Base-by-base conservation (phyloP, 2,888 invertebrate species). In the Sminthurides aquaticus region DNA sequence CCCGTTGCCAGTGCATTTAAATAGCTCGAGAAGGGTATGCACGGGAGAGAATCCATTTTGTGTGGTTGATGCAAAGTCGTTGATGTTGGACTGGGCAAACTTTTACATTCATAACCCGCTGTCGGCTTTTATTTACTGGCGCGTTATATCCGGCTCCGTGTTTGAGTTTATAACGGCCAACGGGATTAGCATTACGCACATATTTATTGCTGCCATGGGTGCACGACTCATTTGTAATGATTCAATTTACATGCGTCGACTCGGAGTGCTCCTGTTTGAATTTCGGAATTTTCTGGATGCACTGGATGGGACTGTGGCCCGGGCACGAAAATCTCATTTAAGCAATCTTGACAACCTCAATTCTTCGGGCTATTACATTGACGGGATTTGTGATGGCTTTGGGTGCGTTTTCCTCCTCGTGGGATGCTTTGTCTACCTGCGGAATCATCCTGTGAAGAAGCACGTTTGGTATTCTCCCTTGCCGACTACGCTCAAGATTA, bases 261-360 rank as follows among this genome's bases (percentile, higher is more conserved):
- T 89, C 0, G 91, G 87, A 0, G 86, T 91, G 0, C 78, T 90
- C 1, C 77, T 92, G 24, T 92, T 90, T 77, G 87, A 90, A 79
- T 78, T 91, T 49, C 82, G 92, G 71, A 89, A 89, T 71, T 90
- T 90, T 80, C 78, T 92, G 60, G 93, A 93, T 76, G 89, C 90
- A 75, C 79, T 93, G 68, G 93, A 93, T 76, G 93, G 93, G 0
- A 88, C 90, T 76, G 88, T 93, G 1, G 91, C 91, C 0, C 84
- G 92, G 67, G 85, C 84, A 27, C 18, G 28, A 24, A 26, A 26
- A n/a, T 1, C 22, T 24, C n/a, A 43, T 15, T 3, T 26, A 29
- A 55, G 25, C 5, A 25, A 15, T 24, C 1, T n/a, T 3, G 52
- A 27, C 5, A 22, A 8, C 22, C 8, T n/a, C 5, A 27, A 24